A percentile compares a stretch with the other conserved stretches of the same genome.
These are phyloP conservation scores for Pseudomyrmex cubaensis DNA, from an alignment of 1,140 invertebrate genomes.

Conservation along the genomic window DNA sequence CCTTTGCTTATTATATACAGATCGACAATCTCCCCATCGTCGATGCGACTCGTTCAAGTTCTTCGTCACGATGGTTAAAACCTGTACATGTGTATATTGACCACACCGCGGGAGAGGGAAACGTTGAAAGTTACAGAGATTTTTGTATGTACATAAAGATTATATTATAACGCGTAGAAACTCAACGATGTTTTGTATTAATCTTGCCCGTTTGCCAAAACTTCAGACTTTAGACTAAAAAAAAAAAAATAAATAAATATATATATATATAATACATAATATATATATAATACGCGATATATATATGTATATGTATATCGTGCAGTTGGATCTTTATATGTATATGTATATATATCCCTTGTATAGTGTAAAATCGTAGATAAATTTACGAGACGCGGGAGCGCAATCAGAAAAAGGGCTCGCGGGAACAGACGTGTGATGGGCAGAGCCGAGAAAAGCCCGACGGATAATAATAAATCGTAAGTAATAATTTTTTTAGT, in stretches of 20 bases:
- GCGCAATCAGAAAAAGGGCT: constrained; percentile 52
- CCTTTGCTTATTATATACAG: constrained; percentile 59
- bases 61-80: constrained; percentile 70
- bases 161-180: constrained; percentile 59
- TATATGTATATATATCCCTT: constrained; percentile 75
- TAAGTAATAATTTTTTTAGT: constrained; percentile 54
- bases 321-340: constrained; percentile 75
- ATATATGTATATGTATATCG: constrained; percentile 74
- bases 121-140: constrained; percentile 74
- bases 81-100: constrained; percentile 75
- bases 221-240: constrained; percentile 72
- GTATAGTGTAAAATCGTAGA: constrained; percentile 77
- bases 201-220: constrained; percentile 77
- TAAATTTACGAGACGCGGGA: constrained; percentile 57
- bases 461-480: constrained; percentile 50
- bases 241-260: constrained; percentile 67
- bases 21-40: constrained; percentile 76
- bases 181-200: constrained; percentile 75
- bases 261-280: constrained; percentile 68
- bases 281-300: constrained; percentile 70
- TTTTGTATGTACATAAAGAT: constrained; percentile 67
- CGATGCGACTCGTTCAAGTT: constrained; percentile 66
- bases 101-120: constrained; percentile 48
- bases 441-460: constrained; percentile 11
- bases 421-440: constrained; percentile 3